These are phyloP conservation scores for Nomada lathburiana DNA, from an alignment of 2,888 invertebrate species.

Conservation along the genomic window DNA sequence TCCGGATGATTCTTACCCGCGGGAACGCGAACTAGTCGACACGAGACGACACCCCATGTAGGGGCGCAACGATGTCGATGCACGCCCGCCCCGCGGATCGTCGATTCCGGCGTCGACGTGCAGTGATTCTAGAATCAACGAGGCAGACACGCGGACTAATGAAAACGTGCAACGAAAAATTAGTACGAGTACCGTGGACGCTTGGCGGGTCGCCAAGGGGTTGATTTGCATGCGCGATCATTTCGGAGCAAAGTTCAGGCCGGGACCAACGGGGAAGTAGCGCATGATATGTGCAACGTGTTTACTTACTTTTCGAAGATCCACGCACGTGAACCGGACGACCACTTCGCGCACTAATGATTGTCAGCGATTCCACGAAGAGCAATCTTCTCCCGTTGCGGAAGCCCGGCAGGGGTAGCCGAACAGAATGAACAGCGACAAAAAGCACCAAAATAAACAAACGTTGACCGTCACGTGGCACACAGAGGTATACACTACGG, in stretches of 20 bases:
- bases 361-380: background rate
- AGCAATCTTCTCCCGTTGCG: background rate
- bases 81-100: no score
- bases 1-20: conserved; percentile 2
- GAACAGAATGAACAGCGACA: conserved; percentile 1
- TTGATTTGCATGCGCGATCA: conserved; percentile 63
- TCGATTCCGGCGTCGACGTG: background rate
- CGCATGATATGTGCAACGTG: background rate
- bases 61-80: conserved; percentile 22
- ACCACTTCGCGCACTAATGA: background rate
- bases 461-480: conserved; percentile 61
- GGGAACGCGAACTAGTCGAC: background rate
- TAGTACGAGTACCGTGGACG: conserved; percentile 52
- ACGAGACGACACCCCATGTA: background rate
- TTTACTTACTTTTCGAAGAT: conserved; percentile 46
- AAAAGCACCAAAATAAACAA: conserved; percentile 43
- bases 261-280: conserved; percentile 8
- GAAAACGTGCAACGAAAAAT: conserved; percentile 65
- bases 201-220: conserved; percentile 65
- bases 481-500: conserved; percentile 49
- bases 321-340: background rate
- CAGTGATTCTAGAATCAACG: conserved; percentile 59
- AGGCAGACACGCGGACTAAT: conserved; percentile 43
- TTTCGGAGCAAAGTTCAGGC: conserved; percentile 34
- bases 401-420: background rate